phyloP scores from a whole-genome alignment of 2,888 invertebrate species.

The Hemithea aestivaria region DNA sequence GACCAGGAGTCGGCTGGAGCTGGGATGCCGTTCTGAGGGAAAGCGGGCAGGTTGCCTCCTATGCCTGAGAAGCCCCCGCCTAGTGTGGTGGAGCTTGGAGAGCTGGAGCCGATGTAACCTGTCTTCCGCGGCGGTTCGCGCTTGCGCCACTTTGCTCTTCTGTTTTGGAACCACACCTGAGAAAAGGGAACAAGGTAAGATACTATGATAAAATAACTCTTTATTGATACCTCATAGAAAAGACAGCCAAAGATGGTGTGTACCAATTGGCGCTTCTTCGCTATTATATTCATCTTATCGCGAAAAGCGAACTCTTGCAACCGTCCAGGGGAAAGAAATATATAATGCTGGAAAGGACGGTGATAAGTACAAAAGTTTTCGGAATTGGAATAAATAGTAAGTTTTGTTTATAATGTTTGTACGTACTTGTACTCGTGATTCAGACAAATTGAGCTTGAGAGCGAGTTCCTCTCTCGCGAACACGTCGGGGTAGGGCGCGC shows the following conservation, averaged over 20 bases:
- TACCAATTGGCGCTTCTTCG: too few species aligned
- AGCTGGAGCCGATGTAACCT: constrained; percentile 85
- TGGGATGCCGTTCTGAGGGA: constrained; percentile 80
- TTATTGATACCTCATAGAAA: too few species aligned
- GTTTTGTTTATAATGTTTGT: neutral
- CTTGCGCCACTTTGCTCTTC: constrained; percentile 96
- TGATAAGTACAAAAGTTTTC: too few species aligned
- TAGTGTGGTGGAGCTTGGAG: constrained; percentile 82
- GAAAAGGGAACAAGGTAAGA: constrained; percentile 12
- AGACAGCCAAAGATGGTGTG: too few species aligned
- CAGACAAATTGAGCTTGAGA: constrained; percentile 92
- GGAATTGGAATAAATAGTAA: too few species aligned
- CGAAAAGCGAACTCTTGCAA: too few species aligned
- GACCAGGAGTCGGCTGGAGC: constrained; percentile 89
- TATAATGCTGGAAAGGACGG: too few species aligned
- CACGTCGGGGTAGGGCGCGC: constrained; percentile 97
- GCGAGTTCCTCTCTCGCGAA: constrained; percentile 97
- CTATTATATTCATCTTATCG: too few species aligned
- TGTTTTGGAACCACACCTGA: constrained; percentile 92
- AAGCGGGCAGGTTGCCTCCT: constrained; percentile 69
- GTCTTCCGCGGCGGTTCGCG: constrained; percentile 95
- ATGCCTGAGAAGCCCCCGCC: constrained; percentile 81
- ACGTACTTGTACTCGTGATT: constrained; percentile 79
- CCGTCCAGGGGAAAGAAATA: too few species aligned
- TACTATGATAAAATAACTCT: neutral